Evolutionary conservation across 2,113 vertebrate species (phyloP).

Genomic region (Chionodraco myersi): DNA sequence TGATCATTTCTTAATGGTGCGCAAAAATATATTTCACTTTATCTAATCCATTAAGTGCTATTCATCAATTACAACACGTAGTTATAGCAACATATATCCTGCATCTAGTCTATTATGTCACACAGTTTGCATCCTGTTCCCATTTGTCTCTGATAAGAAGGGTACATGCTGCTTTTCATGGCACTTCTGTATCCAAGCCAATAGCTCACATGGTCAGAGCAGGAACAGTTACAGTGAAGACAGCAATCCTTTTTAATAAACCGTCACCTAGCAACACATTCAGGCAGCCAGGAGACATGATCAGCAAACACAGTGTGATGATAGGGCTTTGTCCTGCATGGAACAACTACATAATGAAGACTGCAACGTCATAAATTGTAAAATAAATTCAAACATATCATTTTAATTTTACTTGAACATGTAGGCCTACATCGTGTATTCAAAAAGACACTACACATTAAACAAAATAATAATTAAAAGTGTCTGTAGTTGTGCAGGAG

Average conservation of each 20-base stretch:
- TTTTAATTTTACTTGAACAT: too few species aligned
- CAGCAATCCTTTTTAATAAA: conserved; percentile 42
- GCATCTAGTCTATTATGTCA: background rate
- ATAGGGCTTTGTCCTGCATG: conserved; percentile 17
- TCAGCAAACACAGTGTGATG: conserved; percentile 30
- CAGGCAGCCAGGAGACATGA: conserved; percentile 14
- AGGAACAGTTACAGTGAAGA: background rate
- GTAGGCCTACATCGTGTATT: too few species aligned
- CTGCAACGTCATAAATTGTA: background rate
- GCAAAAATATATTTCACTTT: background rate
- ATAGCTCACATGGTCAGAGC: conserved; percentile 31
- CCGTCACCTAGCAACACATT: conserved; percentile 69
- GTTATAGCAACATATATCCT: background rate
- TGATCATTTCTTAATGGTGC: background rate
- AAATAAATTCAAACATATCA: background rate
- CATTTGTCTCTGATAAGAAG: background rate
- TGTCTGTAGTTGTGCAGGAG: too few species aligned
- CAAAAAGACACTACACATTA: too few species aligned
- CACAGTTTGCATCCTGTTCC: background rate
- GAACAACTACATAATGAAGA: background rate
- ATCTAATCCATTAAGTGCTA: background rate
- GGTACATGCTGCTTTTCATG: too few species aligned
- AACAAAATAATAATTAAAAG: too few species aligned
- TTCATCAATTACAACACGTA: background rate
- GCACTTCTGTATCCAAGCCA: conserved; percentile 6